Conservation (phyloP, 2,113 vertebrate genomes). For the Calypte anna region DNA sequence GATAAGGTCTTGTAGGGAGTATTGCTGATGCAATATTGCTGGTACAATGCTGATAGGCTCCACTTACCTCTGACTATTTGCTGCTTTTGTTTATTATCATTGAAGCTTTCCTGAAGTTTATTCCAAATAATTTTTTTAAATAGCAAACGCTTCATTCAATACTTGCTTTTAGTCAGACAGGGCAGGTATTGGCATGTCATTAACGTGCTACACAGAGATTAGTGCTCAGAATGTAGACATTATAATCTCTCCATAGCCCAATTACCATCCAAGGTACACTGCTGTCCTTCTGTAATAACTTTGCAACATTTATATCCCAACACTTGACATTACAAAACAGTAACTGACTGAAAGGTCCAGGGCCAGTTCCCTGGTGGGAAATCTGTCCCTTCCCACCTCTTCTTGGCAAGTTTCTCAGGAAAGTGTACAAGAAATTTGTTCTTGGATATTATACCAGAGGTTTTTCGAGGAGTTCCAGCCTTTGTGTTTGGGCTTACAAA, state of each 20-base stretch:
- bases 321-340: neutral
- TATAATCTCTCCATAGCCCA: slow-evolving; percentile 20
- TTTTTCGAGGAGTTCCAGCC: neutral
- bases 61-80: neutral
- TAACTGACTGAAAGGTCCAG: neutral
- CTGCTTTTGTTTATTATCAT: neutral
- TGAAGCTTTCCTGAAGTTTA: neutral
- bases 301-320: neutral
- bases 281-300: neutral
- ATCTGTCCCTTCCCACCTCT: neutral
- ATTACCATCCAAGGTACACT: neutral
- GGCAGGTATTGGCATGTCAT: neutral
- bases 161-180: neutral
- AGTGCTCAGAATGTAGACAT: neutral
- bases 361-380: neutral
- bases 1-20: neutral
- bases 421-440: neutral
- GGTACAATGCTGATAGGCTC: neutral
- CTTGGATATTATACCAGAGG: neutral
- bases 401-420: neutral
- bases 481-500: neutral
- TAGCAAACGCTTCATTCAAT: neutral
- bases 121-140: neutral
- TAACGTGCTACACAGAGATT: neutral
- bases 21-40: neutral